Conservation (phyloP, 2,113 vertebrate genomes). For the Xiphias gladius region DNA sequence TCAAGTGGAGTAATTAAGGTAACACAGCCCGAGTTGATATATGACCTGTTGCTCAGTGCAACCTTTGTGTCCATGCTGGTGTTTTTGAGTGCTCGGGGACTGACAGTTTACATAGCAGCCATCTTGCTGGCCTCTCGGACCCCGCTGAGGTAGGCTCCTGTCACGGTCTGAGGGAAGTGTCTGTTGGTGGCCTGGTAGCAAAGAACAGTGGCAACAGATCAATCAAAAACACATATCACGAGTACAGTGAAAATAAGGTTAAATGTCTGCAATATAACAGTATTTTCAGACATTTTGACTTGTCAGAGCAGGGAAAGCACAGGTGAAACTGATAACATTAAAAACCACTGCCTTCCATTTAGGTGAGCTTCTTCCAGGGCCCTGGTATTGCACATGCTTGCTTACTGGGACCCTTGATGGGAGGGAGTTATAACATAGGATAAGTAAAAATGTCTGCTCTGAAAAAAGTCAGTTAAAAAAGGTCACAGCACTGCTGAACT, state of each 20-base stretch:
- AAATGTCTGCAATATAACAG: too few species aligned
- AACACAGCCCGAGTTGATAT: background rate
- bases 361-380: too few species aligned
- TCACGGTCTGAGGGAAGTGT: constrained; percentile 98
- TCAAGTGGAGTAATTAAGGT: constrained; percentile 24
- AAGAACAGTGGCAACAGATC: background rate
- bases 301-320: too few species aligned
- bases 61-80: constrained; percentile 68
- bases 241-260: background rate
- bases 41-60: constrained; percentile 28
- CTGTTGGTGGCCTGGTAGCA: constrained; percentile 92
- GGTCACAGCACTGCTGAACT: too few species aligned
- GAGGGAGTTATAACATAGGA: too few species aligned
- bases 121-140: constrained; percentile 99
- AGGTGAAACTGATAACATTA: too few species aligned
- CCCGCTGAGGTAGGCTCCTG: constrained; percentile 96
- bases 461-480: too few species aligned
- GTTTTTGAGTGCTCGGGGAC: constrained; percentile 30
- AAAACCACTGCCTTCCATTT: too few species aligned
- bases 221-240: background rate
- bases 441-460: too few species aligned
- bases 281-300: too few species aligned
- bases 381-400: too few species aligned
- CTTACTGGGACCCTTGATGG: too few species aligned
- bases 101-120: constrained; percentile 87